Percentiles rank a stretch among this genome's conserved stretches.
phyloP scores from a whole-genome alignment of 2,888 invertebrate species.

The Aphelenchoides bicaudatus region DNA sequence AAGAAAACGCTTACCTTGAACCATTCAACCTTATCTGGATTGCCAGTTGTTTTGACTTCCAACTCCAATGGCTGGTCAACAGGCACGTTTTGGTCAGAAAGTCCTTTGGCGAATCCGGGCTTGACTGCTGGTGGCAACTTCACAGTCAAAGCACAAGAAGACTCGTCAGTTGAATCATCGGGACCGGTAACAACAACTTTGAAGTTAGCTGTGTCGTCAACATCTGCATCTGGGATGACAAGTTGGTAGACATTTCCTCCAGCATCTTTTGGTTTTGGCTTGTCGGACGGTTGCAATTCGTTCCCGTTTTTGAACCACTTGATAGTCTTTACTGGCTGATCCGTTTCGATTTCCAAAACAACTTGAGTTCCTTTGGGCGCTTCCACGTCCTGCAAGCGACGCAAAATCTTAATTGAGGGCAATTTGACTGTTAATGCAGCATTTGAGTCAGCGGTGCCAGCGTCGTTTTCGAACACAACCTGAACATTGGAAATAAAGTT shows the following conservation, averaged over 20 bases:
- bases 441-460: constrained; percentile 57
- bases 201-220: constrained; percentile 46
- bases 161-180: constrained; percentile 50
- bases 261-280: constrained; percentile 45
- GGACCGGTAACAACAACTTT: constrained; percentile 45
- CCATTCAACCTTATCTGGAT: constrained; percentile 82
- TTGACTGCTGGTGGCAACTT: constrained; percentile 46
- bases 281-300: constrained; percentile 42
- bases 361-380: constrained; percentile 30
- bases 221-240: constrained; percentile 41
- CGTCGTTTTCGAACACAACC: constrained; percentile 49
- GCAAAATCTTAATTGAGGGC: constrained; percentile 64
- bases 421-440: constrained; percentile 48
- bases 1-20: too few species aligned
- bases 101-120: constrained; percentile 43
- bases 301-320: constrained; percentile 52
- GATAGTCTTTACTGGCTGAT: constrained; percentile 37
- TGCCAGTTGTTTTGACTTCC: constrained; percentile 70
- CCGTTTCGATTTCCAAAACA: constrained; percentile 48
- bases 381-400: constrained; percentile 41
- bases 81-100: constrained; percentile 57
- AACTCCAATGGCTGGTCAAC: constrained; percentile 36
- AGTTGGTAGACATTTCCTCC: constrained; percentile 44
- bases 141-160: constrained; percentile 51
- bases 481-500: too few species aligned